A percentile compares a stretch with the other conserved stretches of the same genome.
Conservation (phyloP, 2,797 vertebrate genomes). For the Ammospiza maritima region DNA sequence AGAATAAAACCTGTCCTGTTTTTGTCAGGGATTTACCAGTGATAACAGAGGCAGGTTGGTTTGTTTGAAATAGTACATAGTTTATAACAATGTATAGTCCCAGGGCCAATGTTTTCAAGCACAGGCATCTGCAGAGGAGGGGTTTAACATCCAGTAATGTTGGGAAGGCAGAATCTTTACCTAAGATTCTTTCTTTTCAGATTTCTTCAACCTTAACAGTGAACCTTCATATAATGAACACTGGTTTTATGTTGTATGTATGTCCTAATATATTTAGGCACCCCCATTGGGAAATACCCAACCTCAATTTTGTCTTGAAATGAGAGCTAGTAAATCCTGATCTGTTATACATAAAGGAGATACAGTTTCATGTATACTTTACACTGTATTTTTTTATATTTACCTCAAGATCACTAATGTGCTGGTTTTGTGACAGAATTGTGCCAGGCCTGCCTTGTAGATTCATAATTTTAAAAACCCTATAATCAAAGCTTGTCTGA, state of each 20-base stretch:
- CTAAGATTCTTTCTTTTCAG: neutral
- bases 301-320: neutral
- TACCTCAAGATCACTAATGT: neutral
- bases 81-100: too few relatives aligned
- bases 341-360: neutral
- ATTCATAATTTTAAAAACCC: neutral
- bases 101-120: neutral
- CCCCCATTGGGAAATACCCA: neutral
- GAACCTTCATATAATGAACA: neutral
- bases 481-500: slow-evolving; percentile 40
- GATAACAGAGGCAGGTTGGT: neutral
- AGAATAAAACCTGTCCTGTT: neutral
- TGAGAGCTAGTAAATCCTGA: neutral
- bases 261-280: neutral
- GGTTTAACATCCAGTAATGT: neutral
- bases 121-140: neutral
- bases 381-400: neutral
- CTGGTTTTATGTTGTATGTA: neutral
- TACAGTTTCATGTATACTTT: neutral
- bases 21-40: neutral
- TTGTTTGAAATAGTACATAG: neutral
- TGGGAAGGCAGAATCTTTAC: neutral
- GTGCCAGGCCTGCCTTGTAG: neutral
- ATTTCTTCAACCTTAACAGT: neutral
- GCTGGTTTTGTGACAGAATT: neutral